Conservation (phyloP, 2,888 invertebrate genomes). For the Argynnis bischoffii region DNA sequence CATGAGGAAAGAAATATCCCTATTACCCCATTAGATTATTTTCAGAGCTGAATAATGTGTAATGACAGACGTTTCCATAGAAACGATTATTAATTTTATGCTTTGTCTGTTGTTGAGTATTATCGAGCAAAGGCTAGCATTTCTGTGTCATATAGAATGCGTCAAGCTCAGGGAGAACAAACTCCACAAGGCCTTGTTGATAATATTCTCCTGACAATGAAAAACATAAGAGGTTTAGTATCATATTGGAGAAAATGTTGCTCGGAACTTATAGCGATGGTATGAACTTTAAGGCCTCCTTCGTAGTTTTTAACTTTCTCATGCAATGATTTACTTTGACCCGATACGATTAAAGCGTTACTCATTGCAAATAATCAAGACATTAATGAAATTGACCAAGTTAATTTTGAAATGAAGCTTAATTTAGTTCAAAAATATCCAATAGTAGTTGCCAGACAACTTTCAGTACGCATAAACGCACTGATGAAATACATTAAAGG, state of each 20-base stretch:
- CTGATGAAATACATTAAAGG: constrained; percentile 18
- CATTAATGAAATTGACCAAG: background rate
- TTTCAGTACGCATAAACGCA: background rate
- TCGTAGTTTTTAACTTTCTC: constrained; percentile 50
- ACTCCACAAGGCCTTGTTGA: constrained; percentile 8
- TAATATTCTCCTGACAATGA: constrained; percentile 50
- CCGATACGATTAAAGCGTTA: constrained; percentile 51
- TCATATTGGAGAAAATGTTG: constrained; percentile 18
- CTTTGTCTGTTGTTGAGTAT: constrained; percentile 47
- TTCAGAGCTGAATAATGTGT: constrained; percentile 37
- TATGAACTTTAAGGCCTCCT: constrained; percentile 50
- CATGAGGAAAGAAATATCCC: constrained; percentile 27
- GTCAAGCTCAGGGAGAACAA: constrained; percentile 20
- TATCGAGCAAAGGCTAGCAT: constrained; percentile 44
- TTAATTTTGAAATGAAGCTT: background rate
- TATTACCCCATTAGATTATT: background rate
- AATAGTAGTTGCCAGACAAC: background rate
- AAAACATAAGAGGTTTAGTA: constrained; percentile 49
- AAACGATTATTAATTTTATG: constrained; percentile 51
- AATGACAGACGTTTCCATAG: constrained; percentile 40
- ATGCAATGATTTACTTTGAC: constrained; percentile 48
- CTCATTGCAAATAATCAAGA: constrained; percentile 44
- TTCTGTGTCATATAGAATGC: constrained; percentile 47
- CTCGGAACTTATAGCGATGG: constrained; percentile 41
- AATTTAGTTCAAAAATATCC: background rate